Base-by-base conservation (phyloP, 64 coral and sea anemone genomes). In the Stichodactyla mertensii region DNA sequence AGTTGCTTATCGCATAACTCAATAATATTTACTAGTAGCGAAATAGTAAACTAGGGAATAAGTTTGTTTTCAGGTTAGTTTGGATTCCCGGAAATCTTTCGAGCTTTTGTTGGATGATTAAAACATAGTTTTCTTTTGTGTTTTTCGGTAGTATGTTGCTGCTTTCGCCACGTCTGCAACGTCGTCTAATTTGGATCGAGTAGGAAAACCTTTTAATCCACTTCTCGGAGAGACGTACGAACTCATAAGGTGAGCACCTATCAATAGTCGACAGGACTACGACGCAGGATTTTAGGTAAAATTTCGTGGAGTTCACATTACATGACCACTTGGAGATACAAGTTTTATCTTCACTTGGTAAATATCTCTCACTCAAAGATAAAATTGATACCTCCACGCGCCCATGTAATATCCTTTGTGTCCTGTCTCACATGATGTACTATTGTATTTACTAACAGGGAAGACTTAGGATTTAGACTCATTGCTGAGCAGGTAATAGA, bases 121-220 rank as follows among this genome's bases (percentile, higher is more conserved):
- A 58, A 58, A 1, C 2, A 5, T 45, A 45, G 36, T 57, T 16
- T 89, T 71, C 0, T 51, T 87, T 6, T 86, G 54, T 10, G 59
- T 55, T 51, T 83, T 80, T 13, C 36, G 36, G 11, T 55, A 94
- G 90, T 94, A 88, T 87, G 86, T 99, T 4, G 86, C 82, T 54
- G 97, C 97, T 61, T 99, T 94, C 84, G 93, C 92, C 7, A 88
- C 92, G 67, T 92, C 93, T n/a, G 90, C 97, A 7, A 99, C 97
- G 4, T 93, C 97, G 14, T 99, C 97, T 9, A 93, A 92, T 87
- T 84, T 99, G 64, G 93, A 99, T 58, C 86, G 97, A 90, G 90
- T 99, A 84, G 97, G 97, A 16, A 99, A 99, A 67, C 97, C 97
- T 27, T 99, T 99, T 23, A 99, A 99, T 57, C 92, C 97, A 0